Percentiles rank a stretch among this genome's conserved stretches.
phyloP scores from a whole-genome alignment of 2,113 vertebrate species.

The Heteronetta atricapilla region DNA sequence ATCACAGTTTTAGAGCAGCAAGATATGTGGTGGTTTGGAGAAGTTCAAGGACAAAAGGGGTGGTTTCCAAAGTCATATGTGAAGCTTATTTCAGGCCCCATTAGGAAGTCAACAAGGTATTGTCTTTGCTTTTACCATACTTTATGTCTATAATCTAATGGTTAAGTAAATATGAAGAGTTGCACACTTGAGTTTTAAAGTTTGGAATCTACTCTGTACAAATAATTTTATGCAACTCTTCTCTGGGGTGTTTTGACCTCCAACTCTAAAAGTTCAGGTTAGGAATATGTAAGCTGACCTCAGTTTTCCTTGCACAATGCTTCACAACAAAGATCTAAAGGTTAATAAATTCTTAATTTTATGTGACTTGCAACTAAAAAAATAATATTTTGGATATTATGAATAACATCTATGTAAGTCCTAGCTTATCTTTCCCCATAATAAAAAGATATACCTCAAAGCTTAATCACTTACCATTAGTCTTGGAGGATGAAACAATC shows the following conservation, averaged over 20 bases:
- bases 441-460: not conserved
- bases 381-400: not conserved
- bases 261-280: not conserved
- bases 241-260: not conserved
- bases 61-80: slow-evolving; percentile 99
- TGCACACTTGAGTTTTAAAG: not conserved
- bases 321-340: not conserved
- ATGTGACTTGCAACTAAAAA: not conserved
- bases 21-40: slow-evolving; percentile 99
- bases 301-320: not conserved
- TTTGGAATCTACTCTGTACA: not conserved
- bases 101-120: slow-evolving; percentile 89
- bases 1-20: slow-evolving; percentile 98
- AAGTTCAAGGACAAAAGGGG: slow-evolving; percentile 96
- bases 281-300: not conserved
- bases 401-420: not conserved
- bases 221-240: not conserved
- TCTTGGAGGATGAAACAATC: not conserved
- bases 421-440: not conserved
- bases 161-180: not conserved
- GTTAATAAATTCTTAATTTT: not conserved
- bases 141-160: not conserved
- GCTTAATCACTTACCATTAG: not conserved
- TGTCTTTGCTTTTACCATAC: slow-evolving; percentile 7
- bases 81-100: slow-evolving; percentile 93